Evolutionary conservation across 1,140 invertebrate genomes (phyloP), one percentile per base, ranked within the genome.

Genomic region (Zaprionus ghesquierei): DNA sequence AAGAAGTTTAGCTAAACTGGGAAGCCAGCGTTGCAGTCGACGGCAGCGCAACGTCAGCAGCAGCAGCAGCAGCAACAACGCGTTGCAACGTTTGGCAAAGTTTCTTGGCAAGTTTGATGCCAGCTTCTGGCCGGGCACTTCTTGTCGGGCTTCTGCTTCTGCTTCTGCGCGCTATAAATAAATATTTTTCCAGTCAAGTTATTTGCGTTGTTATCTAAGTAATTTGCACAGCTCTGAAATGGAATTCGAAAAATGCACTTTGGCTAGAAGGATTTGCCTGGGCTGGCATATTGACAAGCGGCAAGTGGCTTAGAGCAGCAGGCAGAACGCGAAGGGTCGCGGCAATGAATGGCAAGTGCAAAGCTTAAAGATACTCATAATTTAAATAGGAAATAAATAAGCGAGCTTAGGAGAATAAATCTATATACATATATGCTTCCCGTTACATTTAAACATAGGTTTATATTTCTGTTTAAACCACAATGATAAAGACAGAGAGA

Each of bases 1-100:
- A 49, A 31, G 55, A 81, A 77, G 74, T 86, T 81, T 33, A 46
- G 62, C 50, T 59, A 62, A 85, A 85, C 76, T 85, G 72, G 72
- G 53, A 76, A 75, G 63, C 46, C 54, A 62, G 64, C 74, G 64
- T 77, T n/a, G 35, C 77, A 85, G 65, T 74, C 59, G 69, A 62
- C 69, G 51, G 61, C 29, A 66, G 70, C 71, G 41, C 41, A 38
- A 6, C 35, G 35, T 22, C 1, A 77, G 73, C 73, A 69, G 61
- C 65, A 29, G 27, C 27, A 29, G 49, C 49, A 77, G 73, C 73
- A 69, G 61, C 65, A 29, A 9, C 27, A 29, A n/a, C n/a, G n/a
- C n/a, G n/a, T n/a, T n/a, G 49, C 49, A 71, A 77, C 56, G 70
- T 61, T 61, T 49, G 49, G 46, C 51, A 85, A 84, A 79, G 72